Base-by-base conservation (phyloP, 2,888 invertebrate genomes). In the Nemotelus pantherinus region DNA sequence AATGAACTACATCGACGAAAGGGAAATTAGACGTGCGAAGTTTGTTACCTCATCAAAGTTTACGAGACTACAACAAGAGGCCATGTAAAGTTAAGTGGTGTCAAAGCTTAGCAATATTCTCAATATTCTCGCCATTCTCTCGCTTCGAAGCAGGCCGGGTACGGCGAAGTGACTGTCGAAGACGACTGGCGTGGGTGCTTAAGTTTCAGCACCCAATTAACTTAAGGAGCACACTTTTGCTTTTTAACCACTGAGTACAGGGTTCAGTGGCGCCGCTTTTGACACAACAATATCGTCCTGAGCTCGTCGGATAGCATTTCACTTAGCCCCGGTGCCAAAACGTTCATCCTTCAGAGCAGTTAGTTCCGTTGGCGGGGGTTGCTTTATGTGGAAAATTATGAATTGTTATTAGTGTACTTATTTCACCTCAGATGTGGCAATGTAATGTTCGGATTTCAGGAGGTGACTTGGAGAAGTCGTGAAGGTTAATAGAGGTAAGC, bases 351-450 rank as follows among this genome's bases (percentile, higher is more conserved):
- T 3, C 41, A 67, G 48, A 25, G 10, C 10, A 7, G 10, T 57
- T 57, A 3, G 25, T 57, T 57, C 57, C 25, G 10, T 57, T 25
- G 57, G 10, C 63, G 39, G 53, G 55, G 55, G 39, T 74, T 74
- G 60, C 50, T 60, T 74, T 74, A 74, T 74, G 74, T 47, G 74
- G 50, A 74, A 74, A 74, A 74, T 74, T 74, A 74, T 74, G 74
- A 74, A 74, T 63, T 60, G 74, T 74, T 74, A 74, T 74, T 63
- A 60, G 41, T 48, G 58, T 45, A 39, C 58, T 72, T 60, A 60
- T 60, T 63, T 48, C 7, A 48, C 74, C 74, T 63, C 60, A 60
- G 63, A 71, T 71, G 71, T 25, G 71, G 71, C 6, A 55, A 71
- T 57, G 71, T 57, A 57, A 41, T 44, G 47, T 50, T 45, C 25